These are phyloP conservation scores for Nyctalus aviator DNA, from an alignment of 2,797 vertebrate species.

Conservation along the genomic window DNA sequence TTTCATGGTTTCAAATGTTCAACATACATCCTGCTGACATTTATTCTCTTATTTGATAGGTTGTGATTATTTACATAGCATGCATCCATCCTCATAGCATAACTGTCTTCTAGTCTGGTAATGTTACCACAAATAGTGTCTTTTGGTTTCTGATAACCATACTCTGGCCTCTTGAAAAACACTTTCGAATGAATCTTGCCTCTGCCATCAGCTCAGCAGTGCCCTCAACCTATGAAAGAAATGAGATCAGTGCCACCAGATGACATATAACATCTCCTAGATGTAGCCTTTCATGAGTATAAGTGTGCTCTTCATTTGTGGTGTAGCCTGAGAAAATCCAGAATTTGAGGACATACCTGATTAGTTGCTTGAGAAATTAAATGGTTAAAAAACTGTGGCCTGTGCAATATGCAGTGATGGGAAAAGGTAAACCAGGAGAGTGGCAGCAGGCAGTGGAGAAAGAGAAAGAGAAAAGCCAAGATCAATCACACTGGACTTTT, in stretches of 20 bases:
- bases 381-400: neutral
- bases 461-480: neutral
- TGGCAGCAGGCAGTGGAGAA: neutral
- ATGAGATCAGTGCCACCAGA: neutral
- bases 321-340: neutral
- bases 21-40: neutral
- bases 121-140: neutral
- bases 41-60: neutral
- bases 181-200: constrained; percentile 6
- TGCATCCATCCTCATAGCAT: neutral
- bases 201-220: neutral
- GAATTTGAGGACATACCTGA: neutral
- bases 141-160: neutral
- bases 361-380: neutral
- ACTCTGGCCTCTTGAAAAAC: neutral
- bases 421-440: neutral
- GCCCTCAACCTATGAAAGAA: neutral
- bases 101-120: neutral
- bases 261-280: neutral
- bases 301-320: neutral
- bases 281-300: neutral
- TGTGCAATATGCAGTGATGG: neutral
- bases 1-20: neutral
- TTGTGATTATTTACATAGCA: neutral
- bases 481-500: neutral